Base-by-base conservation (phyloP, 1,140 invertebrate genomes). In the Drosophila prosaltans region DNA sequence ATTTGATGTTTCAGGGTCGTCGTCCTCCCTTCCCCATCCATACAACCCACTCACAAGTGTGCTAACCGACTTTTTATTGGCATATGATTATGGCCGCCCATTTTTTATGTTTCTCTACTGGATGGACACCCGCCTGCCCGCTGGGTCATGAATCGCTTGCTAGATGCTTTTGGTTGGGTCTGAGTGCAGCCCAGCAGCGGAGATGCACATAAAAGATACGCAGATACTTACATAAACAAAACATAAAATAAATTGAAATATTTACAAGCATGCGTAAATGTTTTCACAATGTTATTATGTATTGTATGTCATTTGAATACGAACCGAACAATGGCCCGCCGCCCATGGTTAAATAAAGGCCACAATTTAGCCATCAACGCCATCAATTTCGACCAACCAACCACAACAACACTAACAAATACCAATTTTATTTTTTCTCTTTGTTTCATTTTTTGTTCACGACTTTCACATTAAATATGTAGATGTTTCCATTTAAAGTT, bases 241-340 rank as follows among this genome's bases (percentile, higher is more conserved):
- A 70, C 80, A 86, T 86, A 83, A 88, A 86, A 86, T 86, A 86
- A 86, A 86, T 86, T 86, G 84, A 88, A 86, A 86, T 86, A 86
- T 86, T 86, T 86, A 86, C 83, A 86, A 83, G 80, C 80, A 59
- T 72, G 76, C 80, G 80, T 88, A 88, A 86, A 88, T 86, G 82
- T 88, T 88, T 82, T 80, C 83, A 86, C 83, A 86, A 77, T 76
- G 72, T 73, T 82, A 66, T 26, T 26, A 51, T 51, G 45, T 85
- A 85, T 74, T 70, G 66, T 69, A 69, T 80, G 72, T 83, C 80
- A 86, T 86, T 88, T 88, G 83, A 78, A 78, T 78, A 78, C 40
- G 65, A 41, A 58, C 21, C 21, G 51, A 58, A 48, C 55, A 76
- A 68, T 76, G 66, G n/a, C 11, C 8, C 32, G 43, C n/a, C 39